Evolutionary conservation across 2,797 vertebrate genomes (phyloP).

Genomic region (Chloroceryle amazona): DNA sequence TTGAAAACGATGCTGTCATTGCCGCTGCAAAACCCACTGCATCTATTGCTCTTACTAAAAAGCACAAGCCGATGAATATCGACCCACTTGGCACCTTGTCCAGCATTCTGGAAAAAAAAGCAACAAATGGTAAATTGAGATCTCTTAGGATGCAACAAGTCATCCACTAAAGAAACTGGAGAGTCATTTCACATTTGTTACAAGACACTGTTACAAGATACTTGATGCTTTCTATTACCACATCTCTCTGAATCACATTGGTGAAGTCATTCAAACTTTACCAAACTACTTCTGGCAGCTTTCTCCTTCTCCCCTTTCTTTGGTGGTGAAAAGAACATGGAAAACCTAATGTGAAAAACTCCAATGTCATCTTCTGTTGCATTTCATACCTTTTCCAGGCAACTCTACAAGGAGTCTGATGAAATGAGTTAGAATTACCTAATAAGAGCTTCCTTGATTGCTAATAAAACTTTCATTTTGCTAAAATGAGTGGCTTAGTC

Average conservation of each 20-base stretch:
- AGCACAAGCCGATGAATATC: slow-evolving; percentile 89
- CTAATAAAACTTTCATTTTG: background rate
- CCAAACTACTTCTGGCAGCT: background rate
- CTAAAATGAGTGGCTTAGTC: background rate
- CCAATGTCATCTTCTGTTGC: background rate
- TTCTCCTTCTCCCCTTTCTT: background rate
- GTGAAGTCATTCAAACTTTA: background rate
- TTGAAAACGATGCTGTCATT: slow-evolving; percentile 89
- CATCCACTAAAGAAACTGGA: background rate
- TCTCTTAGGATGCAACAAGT: background rate
- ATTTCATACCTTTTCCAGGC: background rate
- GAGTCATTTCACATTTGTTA: background rate
- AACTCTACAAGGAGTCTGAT: background rate
- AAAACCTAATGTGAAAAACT: background rate
- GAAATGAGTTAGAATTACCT: background rate
- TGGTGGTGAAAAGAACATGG: background rate
- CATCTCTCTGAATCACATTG: background rate
- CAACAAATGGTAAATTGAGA: background rate
- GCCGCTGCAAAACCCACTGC: slow-evolving; percentile 91
- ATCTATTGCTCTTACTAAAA: slow-evolving; percentile 90
- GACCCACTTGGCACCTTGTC: slow-evolving; percentile 85
- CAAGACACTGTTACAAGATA: background rate
- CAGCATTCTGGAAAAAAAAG: slow-evolving; percentile 84
- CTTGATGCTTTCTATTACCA: background rate
- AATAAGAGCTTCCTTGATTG: background rate